These are phyloP conservation scores for Cataglyphis livida DNA, from an alignment of 2,888 invertebrate species.

Conservation along the genomic window DNA sequence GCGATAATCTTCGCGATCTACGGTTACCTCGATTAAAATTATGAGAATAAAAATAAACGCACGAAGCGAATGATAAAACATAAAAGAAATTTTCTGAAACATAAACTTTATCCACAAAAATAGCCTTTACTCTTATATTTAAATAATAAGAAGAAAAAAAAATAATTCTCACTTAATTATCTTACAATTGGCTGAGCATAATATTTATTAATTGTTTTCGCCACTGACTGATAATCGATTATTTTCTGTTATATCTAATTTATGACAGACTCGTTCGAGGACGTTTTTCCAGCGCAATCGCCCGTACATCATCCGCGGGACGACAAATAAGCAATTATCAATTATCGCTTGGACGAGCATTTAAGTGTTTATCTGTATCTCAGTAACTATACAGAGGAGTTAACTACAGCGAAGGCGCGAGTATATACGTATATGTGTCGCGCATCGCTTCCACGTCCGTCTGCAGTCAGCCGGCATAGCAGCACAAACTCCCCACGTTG, in stretches of 20 bases:
- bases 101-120: not conserved
- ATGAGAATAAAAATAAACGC: not conserved
- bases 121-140: not conserved
- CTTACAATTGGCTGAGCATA: not conserved
- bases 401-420: slow-evolving; percentile 50
- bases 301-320: slow-evolving; percentile 5
- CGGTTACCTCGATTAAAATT: slow-evolving; percentile 48
- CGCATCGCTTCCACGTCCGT: slow-evolving; percentile 3
- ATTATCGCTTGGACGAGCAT: slow-evolving; percentile 48
- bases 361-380: slow-evolving; percentile 36
- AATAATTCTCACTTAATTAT: not conserved
- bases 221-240: not conserved
- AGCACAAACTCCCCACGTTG: slow-evolving; percentile 41
- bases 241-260: not conserved
- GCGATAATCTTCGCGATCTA: slow-evolving; percentile 33
- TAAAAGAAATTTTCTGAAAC: not conserved
- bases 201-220: not conserved
- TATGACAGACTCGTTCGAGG: not conserved
- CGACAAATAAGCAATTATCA: slow-evolving; percentile 48
- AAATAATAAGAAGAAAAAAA: not conserved
- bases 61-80: not conserved
- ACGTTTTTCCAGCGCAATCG: not conserved
- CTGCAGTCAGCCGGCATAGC: slow-evolving; percentile 42
- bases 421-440: too few species aligned
- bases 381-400: slow-evolving; percentile 29